Evolutionary conservation across 2,797 vertebrate genomes (phyloP), one percentile per base, ranked within the genome.

Genomic region (Phalloptychus januarius): DNA sequence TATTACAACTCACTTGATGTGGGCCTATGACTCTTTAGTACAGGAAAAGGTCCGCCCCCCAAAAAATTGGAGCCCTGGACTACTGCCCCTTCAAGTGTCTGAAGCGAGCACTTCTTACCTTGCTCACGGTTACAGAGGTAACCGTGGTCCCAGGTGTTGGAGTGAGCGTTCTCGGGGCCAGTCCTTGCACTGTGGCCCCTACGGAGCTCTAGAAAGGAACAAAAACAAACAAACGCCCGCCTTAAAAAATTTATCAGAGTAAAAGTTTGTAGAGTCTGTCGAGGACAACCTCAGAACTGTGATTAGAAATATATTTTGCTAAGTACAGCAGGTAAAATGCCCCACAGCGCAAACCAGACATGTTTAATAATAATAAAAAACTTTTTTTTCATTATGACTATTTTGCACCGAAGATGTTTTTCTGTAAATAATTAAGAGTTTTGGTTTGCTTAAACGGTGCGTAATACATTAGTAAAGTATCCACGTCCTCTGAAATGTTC

Each of bases 121-220:
- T 91, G 91, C 97, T 97, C 95, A 98, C 95, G 93, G 97, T 97
- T 95, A 97, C 94, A 80, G 96, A 95, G 80, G 97, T 95, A 88
- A 97, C 95, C 74, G 96, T 92, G 85, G 96, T 92, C 20, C 93
- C 95, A 45, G 96, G 85, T 76, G 97, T 90, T 91, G 96, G 96
- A 80, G 94, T 96, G 81, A 95, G 95, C 0, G 96, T 91, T 79
- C 96, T 96, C 85, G 97, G 96, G 89, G 95, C 92, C 67, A 97
- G 93, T 91, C 95, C 96, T 61, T 96, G 95, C 90, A 96, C 95
- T 72, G 96, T 90, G 42, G 96, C 90, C 83, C 96, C 97, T 48
- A 96, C 80, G 0, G 97, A 93, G 81, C 90, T 91, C 94, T 95
- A 65, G 11, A 40, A 7, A 58, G 11, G 15, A 28, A 40, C 38